Conservation (phyloP, 30 jellyfish, hydroid and myxozoan species). For the Aurelia aurita complex sp. Pacific region DNA sequence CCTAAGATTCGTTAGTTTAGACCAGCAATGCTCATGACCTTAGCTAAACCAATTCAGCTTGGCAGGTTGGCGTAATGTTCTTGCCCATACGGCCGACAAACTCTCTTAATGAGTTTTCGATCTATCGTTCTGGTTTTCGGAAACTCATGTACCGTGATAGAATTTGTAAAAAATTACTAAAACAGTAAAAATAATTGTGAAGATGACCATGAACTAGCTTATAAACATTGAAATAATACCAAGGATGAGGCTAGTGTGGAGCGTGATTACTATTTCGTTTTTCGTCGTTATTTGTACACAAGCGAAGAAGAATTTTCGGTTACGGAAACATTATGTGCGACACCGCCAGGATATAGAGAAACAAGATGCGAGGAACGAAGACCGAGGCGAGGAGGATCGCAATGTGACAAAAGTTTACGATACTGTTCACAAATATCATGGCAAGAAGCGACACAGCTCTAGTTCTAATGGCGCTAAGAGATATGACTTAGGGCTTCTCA, state of each 20-base stretch:
- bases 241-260: slow-evolving; percentile 39
- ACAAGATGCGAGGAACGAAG: slow-evolving; percentile 23
- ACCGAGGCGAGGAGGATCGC: slow-evolving; percentile 46
- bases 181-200: slow-evolving; percentile 17
- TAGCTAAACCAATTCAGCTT: background rate
- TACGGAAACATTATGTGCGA: slow-evolving; percentile 14
- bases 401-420: slow-evolving; percentile 68
- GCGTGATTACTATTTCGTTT: background rate
- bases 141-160: slow-evolving; percentile 11
- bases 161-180: slow-evolving; percentile 4
- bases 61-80: slow-evolving; percentile 50
- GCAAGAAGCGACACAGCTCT: slow-evolving; percentile 2
- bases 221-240: background rate
- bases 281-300: background rate
- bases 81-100: slow-evolving; percentile 14
- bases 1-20: background rate
- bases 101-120: background rate
- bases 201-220: slow-evolving; percentile 7
- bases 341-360: slow-evolving; percentile 31
- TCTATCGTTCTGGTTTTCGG: background rate
- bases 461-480: slow-evolving; percentile 55
- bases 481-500: slow-evolving; percentile 45
- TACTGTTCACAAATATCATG: slow-evolving; percentile 55
- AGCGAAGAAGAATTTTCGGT: slow-evolving; percentile 20
- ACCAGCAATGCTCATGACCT: slow-evolving; percentile 53